Evolutionary conservation across 1,140 invertebrate species (phyloP).

Genomic region (Pachypeltis micranthus): DNA sequence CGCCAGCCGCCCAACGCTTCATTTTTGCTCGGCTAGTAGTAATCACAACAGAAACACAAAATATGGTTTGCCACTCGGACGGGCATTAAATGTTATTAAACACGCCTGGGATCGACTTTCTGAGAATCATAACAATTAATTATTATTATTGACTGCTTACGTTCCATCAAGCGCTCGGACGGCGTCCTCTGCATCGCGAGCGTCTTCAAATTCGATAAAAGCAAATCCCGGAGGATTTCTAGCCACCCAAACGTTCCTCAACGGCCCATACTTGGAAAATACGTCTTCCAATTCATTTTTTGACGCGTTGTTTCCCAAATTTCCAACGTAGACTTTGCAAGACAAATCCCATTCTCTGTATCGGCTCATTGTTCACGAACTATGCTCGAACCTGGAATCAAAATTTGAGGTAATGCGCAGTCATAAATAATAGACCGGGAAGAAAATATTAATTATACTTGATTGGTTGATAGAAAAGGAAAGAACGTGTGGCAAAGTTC

Average conservation of each 20-base stretch:
- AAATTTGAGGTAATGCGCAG: too few relatives aligned
- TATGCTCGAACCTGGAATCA: too few relatives aligned
- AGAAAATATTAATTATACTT: too few relatives aligned
- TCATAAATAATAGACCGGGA: too few relatives aligned
- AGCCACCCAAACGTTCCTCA: slow-evolving; percentile 96
- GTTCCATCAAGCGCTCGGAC: slow-evolving; percentile 90
- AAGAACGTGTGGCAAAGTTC: too few relatives aligned
- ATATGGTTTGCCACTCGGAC: neutral
- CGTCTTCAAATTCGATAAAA: slow-evolving; percentile 97
- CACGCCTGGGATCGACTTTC: neutral
- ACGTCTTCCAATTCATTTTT: slow-evolving; percentile 85
- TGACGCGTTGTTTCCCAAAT: slow-evolving; percentile 79
- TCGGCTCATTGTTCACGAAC: slow-evolving; percentile 60
- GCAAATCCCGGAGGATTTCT: slow-evolving; percentile 89
- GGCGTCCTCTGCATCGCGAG: slow-evolving; percentile 92
- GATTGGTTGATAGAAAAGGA: too few relatives aligned
- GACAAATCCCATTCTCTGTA: slow-evolving; percentile 86
- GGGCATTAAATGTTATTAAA: neutral
- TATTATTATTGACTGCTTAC: too few relatives aligned
- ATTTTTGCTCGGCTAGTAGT: neutral
- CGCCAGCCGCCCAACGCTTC: too few relatives aligned
- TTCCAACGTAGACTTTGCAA: slow-evolving; percentile 98
- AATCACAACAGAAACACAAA: neutral
- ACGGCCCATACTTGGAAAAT: slow-evolving; percentile 87
- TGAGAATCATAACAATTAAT: neutral